phyloP scores from a whole-genome alignment of 1,140 invertebrate genomes.

The Pteromalus puparum region DNA sequence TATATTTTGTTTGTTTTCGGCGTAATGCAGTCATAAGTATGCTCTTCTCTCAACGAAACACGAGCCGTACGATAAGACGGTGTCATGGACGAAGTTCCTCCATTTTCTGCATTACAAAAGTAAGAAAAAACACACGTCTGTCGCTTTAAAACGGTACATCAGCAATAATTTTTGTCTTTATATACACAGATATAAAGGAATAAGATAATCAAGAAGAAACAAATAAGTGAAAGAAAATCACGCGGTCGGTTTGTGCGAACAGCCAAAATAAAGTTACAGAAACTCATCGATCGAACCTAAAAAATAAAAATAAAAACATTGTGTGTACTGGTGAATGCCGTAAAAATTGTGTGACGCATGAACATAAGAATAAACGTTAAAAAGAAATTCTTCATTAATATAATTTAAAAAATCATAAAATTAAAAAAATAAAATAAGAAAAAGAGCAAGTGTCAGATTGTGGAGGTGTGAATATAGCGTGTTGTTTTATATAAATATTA shows the following conservation, averaged over 20 bases:
- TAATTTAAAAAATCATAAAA: not conserved
- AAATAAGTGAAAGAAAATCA: constrained; percentile 1
- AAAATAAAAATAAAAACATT: constrained; percentile 32
- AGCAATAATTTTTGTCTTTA: constrained; percentile 8
- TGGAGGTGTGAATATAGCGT: constrained; percentile 11
- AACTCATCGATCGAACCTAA: constrained; percentile 43
- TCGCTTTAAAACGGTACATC: constrained; percentile 26
- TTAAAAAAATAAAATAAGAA: constrained; percentile 39
- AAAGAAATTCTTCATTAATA: not conserved
- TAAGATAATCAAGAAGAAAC: not conserved
- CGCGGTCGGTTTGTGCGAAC: constrained; percentile 36
- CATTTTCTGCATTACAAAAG: constrained; percentile 50
- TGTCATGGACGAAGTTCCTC: constrained; percentile 46
- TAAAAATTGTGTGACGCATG: not conserved
- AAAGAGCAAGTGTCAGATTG: constrained; percentile 37
- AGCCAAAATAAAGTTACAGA: constrained; percentile 53
- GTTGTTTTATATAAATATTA: not conserved
- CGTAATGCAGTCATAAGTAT: constrained; percentile 49
- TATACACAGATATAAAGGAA: constrained; percentile 1
- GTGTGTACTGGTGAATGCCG: not conserved
- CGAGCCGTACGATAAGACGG: constrained; percentile 49
- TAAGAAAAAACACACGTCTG: constrained; percentile 38
- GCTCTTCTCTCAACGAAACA: constrained; percentile 50
- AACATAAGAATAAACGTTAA: not conserved
- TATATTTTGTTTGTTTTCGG: constrained; percentile 30